These are phyloP conservation scores for Acanthopleura granulata DNA, from an alignment of 2,888 invertebrate species.

Conservation along the genomic window DNA sequence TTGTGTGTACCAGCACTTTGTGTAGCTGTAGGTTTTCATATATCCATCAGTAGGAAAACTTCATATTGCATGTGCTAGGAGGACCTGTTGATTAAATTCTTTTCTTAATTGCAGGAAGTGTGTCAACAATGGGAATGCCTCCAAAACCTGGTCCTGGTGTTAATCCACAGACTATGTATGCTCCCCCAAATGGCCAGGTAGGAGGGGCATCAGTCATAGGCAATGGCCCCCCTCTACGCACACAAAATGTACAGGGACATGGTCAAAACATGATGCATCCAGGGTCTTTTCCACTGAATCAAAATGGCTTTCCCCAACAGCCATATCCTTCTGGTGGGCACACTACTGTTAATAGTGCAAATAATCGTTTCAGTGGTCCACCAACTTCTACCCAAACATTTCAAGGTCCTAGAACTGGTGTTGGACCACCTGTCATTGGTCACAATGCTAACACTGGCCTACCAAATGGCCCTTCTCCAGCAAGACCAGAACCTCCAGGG, in stretches of 20 bases:
- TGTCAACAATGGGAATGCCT: background rate
- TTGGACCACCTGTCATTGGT: background rate
- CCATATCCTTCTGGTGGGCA: slow-evolving; percentile 4
- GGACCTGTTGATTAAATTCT: background rate
- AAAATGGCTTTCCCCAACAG: slow-evolving; percentile 8
- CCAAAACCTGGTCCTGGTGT: background rate
- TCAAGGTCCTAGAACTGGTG: background rate
- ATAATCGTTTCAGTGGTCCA: background rate
- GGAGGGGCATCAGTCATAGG: background rate
- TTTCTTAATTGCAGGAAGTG: background rate
- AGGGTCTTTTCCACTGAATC: background rate
- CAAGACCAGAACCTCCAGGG: slow-evolving; percentile 8
- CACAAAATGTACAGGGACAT: no score
- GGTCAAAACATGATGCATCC: no score
- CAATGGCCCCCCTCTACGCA: background rate
- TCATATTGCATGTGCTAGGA: no score
- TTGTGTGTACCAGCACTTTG: no score
- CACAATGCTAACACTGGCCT: background rate
- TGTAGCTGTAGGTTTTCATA: no score
- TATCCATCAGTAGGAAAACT: no score
- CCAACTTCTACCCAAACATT: slow-evolving; percentile 10
- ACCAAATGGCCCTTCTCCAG: slow-evolving; percentile 19
- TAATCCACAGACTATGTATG: slow-evolving; percentile 1
- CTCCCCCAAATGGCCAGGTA: background rate
- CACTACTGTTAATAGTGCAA: background rate